Evolutionary conservation across 2,797 vertebrate genomes (phyloP).

Genomic region (Manis crassicaudata): DNA sequence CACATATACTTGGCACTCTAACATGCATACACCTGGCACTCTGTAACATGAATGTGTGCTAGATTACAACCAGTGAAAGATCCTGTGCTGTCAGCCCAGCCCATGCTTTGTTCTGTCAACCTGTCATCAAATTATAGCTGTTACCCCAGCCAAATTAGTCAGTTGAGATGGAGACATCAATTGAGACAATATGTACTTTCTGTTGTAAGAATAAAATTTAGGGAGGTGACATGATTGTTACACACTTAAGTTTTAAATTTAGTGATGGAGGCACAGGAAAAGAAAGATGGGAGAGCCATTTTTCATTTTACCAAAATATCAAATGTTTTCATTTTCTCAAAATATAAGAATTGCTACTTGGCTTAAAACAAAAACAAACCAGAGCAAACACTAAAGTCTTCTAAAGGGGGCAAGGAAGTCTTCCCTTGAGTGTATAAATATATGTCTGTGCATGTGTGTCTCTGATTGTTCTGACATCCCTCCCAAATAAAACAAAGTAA

Average conservation of each 20-base stretch:
- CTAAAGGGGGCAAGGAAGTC: background rate
- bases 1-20: too few relatives aligned
- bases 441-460: background rate
- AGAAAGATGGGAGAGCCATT: background rate
- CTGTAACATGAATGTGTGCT: background rate
- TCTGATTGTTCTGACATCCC: background rate
- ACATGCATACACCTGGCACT: background rate
- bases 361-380: background rate
- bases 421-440: background rate
- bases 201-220: slow-evolving; percentile 16
- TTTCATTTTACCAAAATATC: background rate
- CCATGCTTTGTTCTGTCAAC: background rate
- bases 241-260: background rate
- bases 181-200: slow-evolving; percentile 33
- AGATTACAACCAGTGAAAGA: slow-evolving; percentile 33
- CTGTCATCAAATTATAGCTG: slow-evolving; percentile 6
- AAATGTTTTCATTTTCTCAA: background rate
- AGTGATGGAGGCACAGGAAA: background rate
- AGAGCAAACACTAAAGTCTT: background rate
- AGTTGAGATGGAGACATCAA: slow-evolving; percentile 39
- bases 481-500: background rate
- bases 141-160: background rate
- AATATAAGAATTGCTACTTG: background rate
- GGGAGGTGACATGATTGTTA: background rate
- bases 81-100: background rate